Conservation (phyloP, 2,113 vertebrate genomes). For the Xiphias gladius region DNA sequence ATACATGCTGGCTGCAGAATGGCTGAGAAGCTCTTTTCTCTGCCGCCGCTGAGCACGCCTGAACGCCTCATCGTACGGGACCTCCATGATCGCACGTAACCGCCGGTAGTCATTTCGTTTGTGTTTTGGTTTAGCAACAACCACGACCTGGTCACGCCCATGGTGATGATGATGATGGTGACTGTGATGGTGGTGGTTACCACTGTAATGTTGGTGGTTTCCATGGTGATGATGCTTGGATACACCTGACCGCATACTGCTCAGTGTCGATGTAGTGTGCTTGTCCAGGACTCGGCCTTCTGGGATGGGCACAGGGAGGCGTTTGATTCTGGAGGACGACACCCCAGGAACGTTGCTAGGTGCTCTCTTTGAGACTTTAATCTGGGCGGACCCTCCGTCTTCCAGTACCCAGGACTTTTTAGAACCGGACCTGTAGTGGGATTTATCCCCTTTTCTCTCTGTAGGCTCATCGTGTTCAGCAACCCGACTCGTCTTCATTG, state of each 20-base stretch:
- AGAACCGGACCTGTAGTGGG: conserved; percentile 63
- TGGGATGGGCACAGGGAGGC: conserved; percentile 69
- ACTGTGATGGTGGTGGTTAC: conserved; percentile 30
- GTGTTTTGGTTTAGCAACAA: conserved; percentile 91
- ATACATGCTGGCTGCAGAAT: conserved; percentile 40
- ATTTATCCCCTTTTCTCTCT: conserved; percentile 59
- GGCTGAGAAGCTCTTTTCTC: conserved; percentile 80
- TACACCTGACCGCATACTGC: conserved; percentile 2
- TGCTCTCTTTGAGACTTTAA: conserved; percentile 82
- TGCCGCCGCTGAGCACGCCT: conserved; percentile 81
- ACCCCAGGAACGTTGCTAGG: not conserved
- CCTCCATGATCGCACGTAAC: conserved; percentile 85
- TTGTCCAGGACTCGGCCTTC: conserved; percentile 80
- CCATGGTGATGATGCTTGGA: conserved; percentile 60
- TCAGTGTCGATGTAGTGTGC: conserved; percentile 12
- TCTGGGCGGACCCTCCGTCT: conserved; percentile 78
- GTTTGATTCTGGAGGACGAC: conserved; percentile 79
- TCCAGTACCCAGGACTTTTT: conserved; percentile 86
- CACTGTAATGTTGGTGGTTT: conserved; percentile 37
- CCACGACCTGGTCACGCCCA: conserved; percentile 76
- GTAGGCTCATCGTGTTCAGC: conserved; percentile 58
- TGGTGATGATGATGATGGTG: conserved; percentile 36
- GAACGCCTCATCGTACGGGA: conserved; percentile 87
- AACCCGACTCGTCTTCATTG: not conserved
- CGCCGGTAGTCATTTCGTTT: conserved; percentile 89